These are phyloP conservation scores for Nyleta sp. DNA, from an alignment of 2,888 invertebrate species.

Conservation along the genomic window DNA sequence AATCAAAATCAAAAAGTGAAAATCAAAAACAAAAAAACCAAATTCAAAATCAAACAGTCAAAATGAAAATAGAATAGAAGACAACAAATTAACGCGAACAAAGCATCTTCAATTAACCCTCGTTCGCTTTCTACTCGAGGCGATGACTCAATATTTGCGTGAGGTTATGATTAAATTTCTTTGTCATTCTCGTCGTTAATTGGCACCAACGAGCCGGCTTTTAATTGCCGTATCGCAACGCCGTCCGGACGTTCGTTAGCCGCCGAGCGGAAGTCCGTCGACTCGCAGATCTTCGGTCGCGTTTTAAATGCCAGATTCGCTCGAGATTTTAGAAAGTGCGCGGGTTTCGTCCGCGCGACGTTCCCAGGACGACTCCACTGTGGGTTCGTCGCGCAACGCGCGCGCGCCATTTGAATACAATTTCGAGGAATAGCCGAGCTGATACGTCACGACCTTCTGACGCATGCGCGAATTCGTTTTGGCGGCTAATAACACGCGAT, in stretches of 20 bases:
- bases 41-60: no score
- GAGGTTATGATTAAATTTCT: constrained; percentile 14
- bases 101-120: no score
- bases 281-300: constrained; percentile 2
- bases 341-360: constrained; percentile 23
- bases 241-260: constrained; percentile 20
- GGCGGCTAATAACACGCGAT: constrained; percentile 7
- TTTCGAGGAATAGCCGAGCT: not conserved
- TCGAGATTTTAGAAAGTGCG: constrained; percentile 55
- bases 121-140: constrained; percentile 1
- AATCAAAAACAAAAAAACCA: no score
- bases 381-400: not conserved
- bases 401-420: constrained; percentile 3
- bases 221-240: constrained; percentile 35
- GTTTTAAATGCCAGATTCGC: constrained; percentile 39
- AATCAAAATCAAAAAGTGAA: no score
- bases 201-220: constrained; percentile 18
- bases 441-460: not conserved
- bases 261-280: constrained; percentile 15
- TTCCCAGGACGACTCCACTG: constrained; percentile 32
- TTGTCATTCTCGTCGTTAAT: constrained; percentile 14
- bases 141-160: constrained; percentile 7
- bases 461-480: constrained; percentile 10
- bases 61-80: no score
- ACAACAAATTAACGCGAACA: not conserved